A percentile compares a stretch with the other conserved stretches of the same genome.
phyloP scores from a whole-genome alignment of 2,113 vertebrate genomes.

The Neotoma lepida region DNA sequence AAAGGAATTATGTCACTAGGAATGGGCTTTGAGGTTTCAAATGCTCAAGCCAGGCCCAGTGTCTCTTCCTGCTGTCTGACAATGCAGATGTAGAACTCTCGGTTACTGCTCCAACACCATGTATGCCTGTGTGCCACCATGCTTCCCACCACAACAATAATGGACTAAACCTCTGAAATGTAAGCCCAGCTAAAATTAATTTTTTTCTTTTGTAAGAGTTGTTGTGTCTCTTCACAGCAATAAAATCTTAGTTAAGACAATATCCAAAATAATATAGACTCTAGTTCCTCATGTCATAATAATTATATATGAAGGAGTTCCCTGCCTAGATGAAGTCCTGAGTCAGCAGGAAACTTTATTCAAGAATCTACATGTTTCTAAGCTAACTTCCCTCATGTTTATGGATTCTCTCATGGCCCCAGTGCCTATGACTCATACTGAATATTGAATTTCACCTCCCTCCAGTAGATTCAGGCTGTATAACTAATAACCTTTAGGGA shows the following conservation, averaged over 20 bases:
- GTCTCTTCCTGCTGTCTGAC: background rate
- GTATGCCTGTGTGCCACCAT: background rate
- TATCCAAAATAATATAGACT: slow-evolving; percentile 43
- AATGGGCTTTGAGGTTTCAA: background rate
- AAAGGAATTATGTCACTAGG: background rate
- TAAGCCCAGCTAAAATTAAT: background rate
- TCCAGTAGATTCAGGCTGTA: background rate
- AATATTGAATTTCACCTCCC: background rate
- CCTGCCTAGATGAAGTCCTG: background rate
- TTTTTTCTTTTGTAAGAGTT: background rate
- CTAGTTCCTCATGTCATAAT: background rate
- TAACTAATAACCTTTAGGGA: slow-evolving; percentile 44
- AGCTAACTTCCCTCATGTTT: background rate
- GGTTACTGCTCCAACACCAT: background rate
- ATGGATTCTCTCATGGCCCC: background rate
- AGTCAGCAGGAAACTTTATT: background rate
- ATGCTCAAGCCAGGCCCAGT: background rate
- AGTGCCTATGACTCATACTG: slow-evolving; percentile 23
- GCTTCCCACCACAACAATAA: background rate
- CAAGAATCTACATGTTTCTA: slow-evolving; percentile 33
- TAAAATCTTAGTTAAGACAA: background rate
- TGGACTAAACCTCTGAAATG: background rate
- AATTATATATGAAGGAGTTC: slow-evolving; percentile 34
- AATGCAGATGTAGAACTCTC: background rate
- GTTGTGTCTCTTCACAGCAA: background rate